Percentiles rank a stretch among this genome's conserved stretches.
Conservation (phyloP, 2,797 vertebrate genomes). For the Channa striata region DNA sequence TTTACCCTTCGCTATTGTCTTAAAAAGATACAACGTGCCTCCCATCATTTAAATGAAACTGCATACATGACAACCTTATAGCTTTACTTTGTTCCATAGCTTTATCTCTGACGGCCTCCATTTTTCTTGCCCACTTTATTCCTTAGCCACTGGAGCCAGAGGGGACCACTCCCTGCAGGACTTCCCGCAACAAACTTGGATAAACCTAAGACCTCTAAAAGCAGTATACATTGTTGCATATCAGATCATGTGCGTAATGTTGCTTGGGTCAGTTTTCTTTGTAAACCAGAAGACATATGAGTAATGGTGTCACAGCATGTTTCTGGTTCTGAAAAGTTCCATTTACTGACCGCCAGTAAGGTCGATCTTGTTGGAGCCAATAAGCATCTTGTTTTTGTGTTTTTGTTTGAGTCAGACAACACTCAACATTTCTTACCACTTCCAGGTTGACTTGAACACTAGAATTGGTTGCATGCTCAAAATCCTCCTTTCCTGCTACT, state of each 20-base stretch:
- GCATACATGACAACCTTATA: conserved; percentile 5
- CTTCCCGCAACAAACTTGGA: conserved; percentile 32
- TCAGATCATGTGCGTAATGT: conserved; percentile 44
- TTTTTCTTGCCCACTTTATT: conserved; percentile 36
- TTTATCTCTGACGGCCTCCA: conserved; percentile 16
- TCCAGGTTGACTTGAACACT: conserved; percentile 56
- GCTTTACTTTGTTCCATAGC: conserved; percentile 22
- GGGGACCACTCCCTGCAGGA: conserved; percentile 42
- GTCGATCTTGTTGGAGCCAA: conserved; percentile 58
- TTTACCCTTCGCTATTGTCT: conserved; percentile 17
- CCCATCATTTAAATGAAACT: conserved; percentile 31
- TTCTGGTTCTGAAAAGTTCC: conserved; percentile 27
- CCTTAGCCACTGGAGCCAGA: conserved; percentile 23
- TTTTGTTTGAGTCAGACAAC: conserved; percentile 59
- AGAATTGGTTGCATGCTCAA: conserved; percentile 47
- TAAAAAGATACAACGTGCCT: conserved; percentile 10
- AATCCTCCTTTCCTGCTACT: conserved; percentile 59
- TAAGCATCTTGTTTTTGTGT: conserved; percentile 55
- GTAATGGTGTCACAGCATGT: conserved; percentile 3
- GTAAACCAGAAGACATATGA: conserved; percentile 29
- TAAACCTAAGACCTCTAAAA: conserved; percentile 58
- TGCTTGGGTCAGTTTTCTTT: conserved; percentile 18
- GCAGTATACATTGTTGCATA: conserved; percentile 46
- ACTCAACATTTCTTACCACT: conserved; percentile 45
- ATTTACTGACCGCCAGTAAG: conserved; percentile 42